phyloP scores from a whole-genome alignment of 2,888 invertebrate species.

The Proisotoma minuta region DNA sequence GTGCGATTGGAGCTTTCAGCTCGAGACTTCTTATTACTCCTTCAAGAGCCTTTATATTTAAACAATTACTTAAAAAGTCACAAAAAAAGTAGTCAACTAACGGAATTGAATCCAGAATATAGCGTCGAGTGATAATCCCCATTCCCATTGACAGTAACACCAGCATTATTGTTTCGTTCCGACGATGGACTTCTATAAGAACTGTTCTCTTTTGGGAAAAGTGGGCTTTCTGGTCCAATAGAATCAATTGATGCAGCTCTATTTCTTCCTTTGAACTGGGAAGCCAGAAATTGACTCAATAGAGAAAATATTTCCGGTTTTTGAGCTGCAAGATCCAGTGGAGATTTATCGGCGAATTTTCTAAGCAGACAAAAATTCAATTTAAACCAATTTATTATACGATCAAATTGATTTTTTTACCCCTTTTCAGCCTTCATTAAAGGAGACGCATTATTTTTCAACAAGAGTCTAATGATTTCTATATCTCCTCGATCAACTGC shows the following conservation, averaged over 20 bases:
- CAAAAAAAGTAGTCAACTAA: slow-evolving; percentile 15
- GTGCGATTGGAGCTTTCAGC: slow-evolving; percentile 49
- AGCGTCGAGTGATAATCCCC: slow-evolving; percentile 38
- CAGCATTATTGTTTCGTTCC: slow-evolving; percentile 19
- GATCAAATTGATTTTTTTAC: slow-evolving; percentile 48
- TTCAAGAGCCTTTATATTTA: slow-evolving; percentile 35
- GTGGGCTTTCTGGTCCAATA: slow-evolving; percentile 46
- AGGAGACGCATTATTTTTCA: slow-evolving; percentile 59
- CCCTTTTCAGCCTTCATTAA: slow-evolving; percentile 54
- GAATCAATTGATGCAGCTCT: slow-evolving; percentile 43
- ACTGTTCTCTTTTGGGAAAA: slow-evolving; percentile 35
- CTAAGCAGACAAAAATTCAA: slow-evolving; percentile 47
- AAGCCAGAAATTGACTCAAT: slow-evolving; percentile 46
- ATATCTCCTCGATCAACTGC: slow-evolving; percentile 58
- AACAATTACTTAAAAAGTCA: background rate
- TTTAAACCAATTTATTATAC: background rate
- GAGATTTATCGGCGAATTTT: slow-evolving; percentile 51
- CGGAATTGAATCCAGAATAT: slow-evolving; percentile 45
- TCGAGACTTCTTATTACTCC: slow-evolving; percentile 46
- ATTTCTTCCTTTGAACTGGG: slow-evolving; percentile 40
- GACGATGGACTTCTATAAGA: slow-evolving; percentile 28
- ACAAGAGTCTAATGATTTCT: slow-evolving; percentile 56
- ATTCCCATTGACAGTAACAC: no score
- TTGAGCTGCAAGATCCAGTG: slow-evolving; percentile 51
- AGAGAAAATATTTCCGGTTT: slow-evolving; percentile 50